These are phyloP conservation scores for Listronotus bonariensis DNA, from an alignment of 1,140 invertebrate species.

Conservation along the genomic window DNA sequence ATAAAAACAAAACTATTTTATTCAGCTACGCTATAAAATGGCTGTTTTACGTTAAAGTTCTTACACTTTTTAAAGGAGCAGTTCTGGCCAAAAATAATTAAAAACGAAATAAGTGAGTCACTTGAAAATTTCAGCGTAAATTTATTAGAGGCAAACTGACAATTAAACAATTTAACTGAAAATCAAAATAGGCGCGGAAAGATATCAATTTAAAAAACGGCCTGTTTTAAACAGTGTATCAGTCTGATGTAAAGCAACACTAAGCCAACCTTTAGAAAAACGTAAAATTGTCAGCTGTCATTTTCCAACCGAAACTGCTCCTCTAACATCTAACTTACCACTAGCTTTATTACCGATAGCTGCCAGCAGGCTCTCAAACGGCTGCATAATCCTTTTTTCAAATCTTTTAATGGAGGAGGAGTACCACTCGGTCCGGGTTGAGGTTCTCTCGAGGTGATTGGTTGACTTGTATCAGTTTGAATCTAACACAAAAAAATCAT, in stretches of 20 bases:
- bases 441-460: conserved; percentile 15
- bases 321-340: conserved; percentile 39
- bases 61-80: conserved; percentile 29
- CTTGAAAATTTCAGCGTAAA: not conserved
- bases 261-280: too few species aligned
- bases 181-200: not conserved
- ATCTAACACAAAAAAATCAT: conserved; percentile 9
- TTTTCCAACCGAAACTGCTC: conserved; percentile 34
- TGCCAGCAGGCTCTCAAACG: conserved; percentile 47
- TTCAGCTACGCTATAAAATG: conserved; percentile 5
- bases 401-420: conserved; percentile 4
- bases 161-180: conserved; percentile 10
- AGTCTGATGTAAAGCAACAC: too few species aligned
- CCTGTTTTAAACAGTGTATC: too few species aligned
- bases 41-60: conserved; percentile 12
- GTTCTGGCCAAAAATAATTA: conserved; percentile 21
- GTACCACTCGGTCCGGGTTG: conserved; percentile 16
- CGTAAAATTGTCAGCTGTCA: conserved; percentile 2
- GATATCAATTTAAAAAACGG: not conserved
- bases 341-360: conserved; percentile 48
- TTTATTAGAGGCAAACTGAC: conserved; percentile 4
- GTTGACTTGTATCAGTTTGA: conserved; percentile 26
- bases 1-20: too few species aligned
- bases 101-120: conserved; percentile 3
- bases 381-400: conserved; percentile 39